phyloP scores from a whole-genome alignment of 2,888 invertebrate genomes.

The Oscheius sp. region DNA sequence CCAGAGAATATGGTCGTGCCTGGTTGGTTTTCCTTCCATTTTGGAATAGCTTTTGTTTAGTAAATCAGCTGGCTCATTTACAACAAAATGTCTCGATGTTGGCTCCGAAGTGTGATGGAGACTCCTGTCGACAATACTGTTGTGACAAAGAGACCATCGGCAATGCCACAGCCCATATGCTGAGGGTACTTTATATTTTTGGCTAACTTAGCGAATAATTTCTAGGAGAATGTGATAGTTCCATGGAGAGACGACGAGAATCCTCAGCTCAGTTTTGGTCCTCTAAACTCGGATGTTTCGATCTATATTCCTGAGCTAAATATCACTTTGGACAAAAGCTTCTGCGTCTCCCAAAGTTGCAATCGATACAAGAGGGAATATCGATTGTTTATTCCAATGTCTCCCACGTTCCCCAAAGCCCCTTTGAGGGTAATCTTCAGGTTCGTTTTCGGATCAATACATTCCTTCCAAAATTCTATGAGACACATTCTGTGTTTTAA shows the following conservation, averaged over 20 bases:
- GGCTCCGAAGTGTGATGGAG: constrained; percentile 1
- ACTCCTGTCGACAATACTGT: neutral
- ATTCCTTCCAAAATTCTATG: neutral
- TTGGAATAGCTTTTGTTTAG: too few species aligned
- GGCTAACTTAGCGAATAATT: neutral
- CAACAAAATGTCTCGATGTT: constrained; percentile 23
- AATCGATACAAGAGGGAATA: neutral
- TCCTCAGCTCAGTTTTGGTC: neutral
- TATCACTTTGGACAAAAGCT: constrained; percentile 20
- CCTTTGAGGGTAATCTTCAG: neutral
- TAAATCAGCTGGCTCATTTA: constrained; percentile 9
- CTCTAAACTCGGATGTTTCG: neutral
- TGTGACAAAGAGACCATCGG: constrained; percentile 10
- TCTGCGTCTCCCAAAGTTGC: constrained; percentile 18
- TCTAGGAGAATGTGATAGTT: constrained; percentile 7
- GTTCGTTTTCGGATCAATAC: neutral
- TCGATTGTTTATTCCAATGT: neutral
- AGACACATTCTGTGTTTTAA: too few species aligned
- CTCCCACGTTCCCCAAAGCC: constrained; percentile 5
- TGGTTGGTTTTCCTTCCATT: too few species aligned
- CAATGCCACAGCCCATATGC: neutral
- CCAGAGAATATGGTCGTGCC: constrained; percentile 18
- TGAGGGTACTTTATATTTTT: neutral
- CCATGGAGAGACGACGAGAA: constrained; percentile 8
- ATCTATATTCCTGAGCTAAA: constrained; percentile 2